Evolutionary conservation across 1,140 invertebrate species (phyloP), one percentile per base, ranked within the genome.

Genomic region (Aradophagus sp.): DNA sequence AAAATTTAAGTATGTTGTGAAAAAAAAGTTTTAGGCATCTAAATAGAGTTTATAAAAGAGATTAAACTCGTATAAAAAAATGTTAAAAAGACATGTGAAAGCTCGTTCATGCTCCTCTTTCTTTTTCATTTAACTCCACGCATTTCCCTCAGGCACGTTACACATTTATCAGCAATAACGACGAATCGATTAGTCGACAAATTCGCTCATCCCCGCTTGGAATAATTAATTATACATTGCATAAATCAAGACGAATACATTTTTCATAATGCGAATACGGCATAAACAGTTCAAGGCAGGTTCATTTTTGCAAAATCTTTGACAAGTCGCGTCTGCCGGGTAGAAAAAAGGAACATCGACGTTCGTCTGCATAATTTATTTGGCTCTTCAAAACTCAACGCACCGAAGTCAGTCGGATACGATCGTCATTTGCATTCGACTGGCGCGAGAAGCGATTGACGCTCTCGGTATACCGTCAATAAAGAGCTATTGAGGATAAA

Each of bases 401-500:
- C 16, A 44, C 32, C 19, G 10, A 32, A 72, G 42, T 50, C 56
- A 47, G 59, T 59, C 31, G 36, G 55, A 73, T 48, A 63, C 52
- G 65, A 35, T 68, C 59, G 59, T 65, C 52, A 73, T 73, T 73
- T 73, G 71, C 63, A 68, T 73, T 59, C 59, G 52, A 50, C 65
- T 65, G 39, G 61, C 26, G 61, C 26, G 50, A 62, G 39, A 68
- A 61, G 48, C 71, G 65, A 73, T 73, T 68, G 71, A 73, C 50
- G 71, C 61, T 68, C 29, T 39, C 32, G 53, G 38, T 63, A 52
- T 65, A 63, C 34, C 42, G 65, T 74, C 65, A 62, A 69, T 69
- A 74, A 69, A 73, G 71, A 69, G 44, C 71, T 59, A 66, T 69
- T 15, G 65, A 56, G 48, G 66, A 69, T 69, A 74, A 74, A 69